Conservation (phyloP, 2,888 invertebrate species). For the Heteropelma amictum region DNA sequence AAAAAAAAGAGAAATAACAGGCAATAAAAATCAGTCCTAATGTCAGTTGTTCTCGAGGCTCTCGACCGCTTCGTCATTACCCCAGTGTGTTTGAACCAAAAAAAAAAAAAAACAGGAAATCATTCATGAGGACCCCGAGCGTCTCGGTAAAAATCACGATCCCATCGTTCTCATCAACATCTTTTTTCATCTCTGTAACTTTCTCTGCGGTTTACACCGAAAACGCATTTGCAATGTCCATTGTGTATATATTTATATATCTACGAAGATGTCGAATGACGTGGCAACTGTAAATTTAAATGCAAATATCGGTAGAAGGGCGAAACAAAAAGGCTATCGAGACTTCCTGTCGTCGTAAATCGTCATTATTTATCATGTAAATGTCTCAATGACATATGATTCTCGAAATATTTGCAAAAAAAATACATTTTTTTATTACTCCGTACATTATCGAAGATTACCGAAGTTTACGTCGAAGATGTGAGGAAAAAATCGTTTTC, state of each 20-base stretch:
- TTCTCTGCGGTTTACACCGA: neutral
- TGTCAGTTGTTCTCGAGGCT: neutral
- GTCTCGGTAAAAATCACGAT: conserved; percentile 3
- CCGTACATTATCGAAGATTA: too few species aligned
- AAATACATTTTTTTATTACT: too few species aligned
- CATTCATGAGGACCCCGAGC: neutral
- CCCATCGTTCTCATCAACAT: neutral
- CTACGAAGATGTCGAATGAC: neutral
- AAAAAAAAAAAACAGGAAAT: neutral
- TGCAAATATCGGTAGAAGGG: too few species aligned
- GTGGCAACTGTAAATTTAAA: neutral
- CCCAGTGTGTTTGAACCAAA: neutral
- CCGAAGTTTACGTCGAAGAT: too few species aligned
- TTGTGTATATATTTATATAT: too few species aligned
- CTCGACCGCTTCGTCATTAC: neutral
- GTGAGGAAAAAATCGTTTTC: too few species aligned
- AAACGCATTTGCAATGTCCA: neutral
- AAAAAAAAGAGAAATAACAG: neutral
- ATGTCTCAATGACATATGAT: too few species aligned
- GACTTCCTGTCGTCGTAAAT: too few species aligned
- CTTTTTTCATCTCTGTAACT: neutral
- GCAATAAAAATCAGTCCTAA: neutral
- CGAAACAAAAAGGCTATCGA: too few species aligned
- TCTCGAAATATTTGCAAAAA: too few species aligned
- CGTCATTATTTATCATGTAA: too few species aligned